Conservation (phyloP, 1,140 invertebrate genomes). For the Brachionus rubens region DNA sequence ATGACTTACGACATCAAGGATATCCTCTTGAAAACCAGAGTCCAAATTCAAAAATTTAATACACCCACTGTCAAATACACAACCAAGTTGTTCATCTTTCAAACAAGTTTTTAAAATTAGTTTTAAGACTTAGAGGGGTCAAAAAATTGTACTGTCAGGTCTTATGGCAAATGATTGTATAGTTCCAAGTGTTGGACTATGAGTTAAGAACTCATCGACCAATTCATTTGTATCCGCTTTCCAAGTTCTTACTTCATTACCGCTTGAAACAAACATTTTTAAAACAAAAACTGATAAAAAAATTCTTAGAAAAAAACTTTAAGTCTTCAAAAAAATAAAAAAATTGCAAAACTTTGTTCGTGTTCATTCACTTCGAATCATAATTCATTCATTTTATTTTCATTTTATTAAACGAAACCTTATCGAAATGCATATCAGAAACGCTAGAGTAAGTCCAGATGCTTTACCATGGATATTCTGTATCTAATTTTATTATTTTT, state of each 20-base stretch:
- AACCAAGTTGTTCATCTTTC: background rate
- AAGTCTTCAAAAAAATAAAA: too few species aligned
- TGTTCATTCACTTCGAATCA: background rate
- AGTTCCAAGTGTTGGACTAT: background rate
- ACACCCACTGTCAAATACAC: conserved; percentile 5
- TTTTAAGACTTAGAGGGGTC: background rate
- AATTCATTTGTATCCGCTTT: background rate
- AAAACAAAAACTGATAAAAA: background rate
- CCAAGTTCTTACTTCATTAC: conserved; percentile 38
- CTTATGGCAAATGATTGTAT: conserved; percentile 28
- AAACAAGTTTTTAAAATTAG: background rate
- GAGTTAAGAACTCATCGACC: background rate
- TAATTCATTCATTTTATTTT: conserved; percentile 1
- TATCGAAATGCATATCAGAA: conserved; percentile 38
- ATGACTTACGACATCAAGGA: too few species aligned
- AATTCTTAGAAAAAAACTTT: background rate
- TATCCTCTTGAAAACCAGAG: background rate
- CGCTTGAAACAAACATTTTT: conserved; percentile 45
- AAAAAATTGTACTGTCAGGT: background rate
- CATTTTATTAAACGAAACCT: background rate
- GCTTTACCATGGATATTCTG: background rate
- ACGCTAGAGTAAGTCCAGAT: conserved; percentile 1
- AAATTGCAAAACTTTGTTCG: too few species aligned
- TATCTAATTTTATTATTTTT: conserved; percentile 1
- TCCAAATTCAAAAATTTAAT: conserved; percentile 15